These are phyloP conservation scores for Steinernema scapterisci DNA, from an alignment of 2,888 invertebrate genomes.

Conservation along the genomic window DNA sequence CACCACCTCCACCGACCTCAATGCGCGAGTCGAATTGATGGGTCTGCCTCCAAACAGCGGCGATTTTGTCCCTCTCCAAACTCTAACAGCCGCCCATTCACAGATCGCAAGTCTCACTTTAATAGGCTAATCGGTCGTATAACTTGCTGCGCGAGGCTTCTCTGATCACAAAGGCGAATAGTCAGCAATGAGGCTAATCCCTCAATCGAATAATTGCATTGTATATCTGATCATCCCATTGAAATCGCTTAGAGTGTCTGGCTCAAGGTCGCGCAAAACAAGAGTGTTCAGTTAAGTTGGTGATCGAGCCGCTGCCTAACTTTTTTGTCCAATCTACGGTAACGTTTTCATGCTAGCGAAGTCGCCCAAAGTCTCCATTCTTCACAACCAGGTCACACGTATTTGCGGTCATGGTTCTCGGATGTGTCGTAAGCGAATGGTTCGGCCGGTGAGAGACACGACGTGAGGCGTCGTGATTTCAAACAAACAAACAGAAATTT, in stretches of 20 bases:
- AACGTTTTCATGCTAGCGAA: neutral
- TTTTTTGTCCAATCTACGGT: too few species aligned
- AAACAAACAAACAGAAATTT: too few species aligned
- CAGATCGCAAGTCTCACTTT: neutral
- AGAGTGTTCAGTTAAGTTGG: too few species aligned
- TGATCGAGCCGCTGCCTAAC: too few species aligned
- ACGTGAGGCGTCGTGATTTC: neutral
- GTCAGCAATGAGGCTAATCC: constrained; percentile 28
- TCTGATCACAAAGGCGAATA: constrained; percentile 18
- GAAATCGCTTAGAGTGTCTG: neutral
- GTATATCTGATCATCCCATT: constrained; percentile 7
- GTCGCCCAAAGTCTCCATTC: neutral
- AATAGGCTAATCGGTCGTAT: constrained; percentile 31
- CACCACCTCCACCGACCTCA: constrained; percentile 29
- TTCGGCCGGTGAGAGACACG: neutral
- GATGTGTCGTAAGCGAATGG: constrained; percentile 12
- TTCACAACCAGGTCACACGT: constrained; percentile 1
- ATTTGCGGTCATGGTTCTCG: constrained; percentile 26
- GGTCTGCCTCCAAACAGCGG: constrained; percentile 27
- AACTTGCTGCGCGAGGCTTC: constrained; percentile 23
- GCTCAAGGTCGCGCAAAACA: neutral
- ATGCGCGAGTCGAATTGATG: constrained; percentile 27
- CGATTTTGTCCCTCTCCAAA: constrained; percentile 21
- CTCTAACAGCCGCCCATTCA: constrained; percentile 19
- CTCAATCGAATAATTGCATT: constrained; percentile 30